Base-by-base conservation (phyloP, 2,113 vertebrate genomes). In the Trinectes maculatus region DNA sequence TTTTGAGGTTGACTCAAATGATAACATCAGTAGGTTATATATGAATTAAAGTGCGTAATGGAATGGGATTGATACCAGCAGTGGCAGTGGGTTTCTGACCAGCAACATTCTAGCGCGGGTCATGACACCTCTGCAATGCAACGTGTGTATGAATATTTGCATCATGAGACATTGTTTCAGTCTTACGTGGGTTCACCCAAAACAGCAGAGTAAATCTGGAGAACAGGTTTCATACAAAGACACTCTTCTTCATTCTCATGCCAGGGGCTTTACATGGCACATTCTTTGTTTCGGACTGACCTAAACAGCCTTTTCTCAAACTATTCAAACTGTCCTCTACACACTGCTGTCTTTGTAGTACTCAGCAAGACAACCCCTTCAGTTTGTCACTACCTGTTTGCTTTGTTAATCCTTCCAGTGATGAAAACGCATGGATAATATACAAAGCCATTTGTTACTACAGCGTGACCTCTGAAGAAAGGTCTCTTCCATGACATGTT, bases 311-410 rank as follows among this genome's bases (percentile, higher is more conserved):
- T 19, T 8, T 3, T 3, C 10, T 18, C n/a, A 67, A 43, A 55
- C 28, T 40, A 60, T 15, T 70, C 49, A 65, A 15, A 5, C 1
- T 39, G n/a, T 51, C 46, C 8, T 2, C 11, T 6, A 15, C 26
- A 82, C 67, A 81, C 21, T 70, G 28, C 8, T 16, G 19, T 36
- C 67, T 66, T 83, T 81, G 74, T 86, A 36, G 25, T 21, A 16
- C 9, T 1, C 2, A 4, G 6, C 2, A 6, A 2, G 28, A 39
- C 80, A 24, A 29, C 60, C 51, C 48, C 43, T 29, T 40, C 9
- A 21, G 2, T 18, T 58, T 5, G 5, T 74, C 52, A 24, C n/a
- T 22, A 6, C 24, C 1, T 59, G 47, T 80, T 82, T 80, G 61
- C 72, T 44, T 29, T 68, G 16, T 67, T 31, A 65, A 63, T 64